Conservation (phyloP, 2,113 vertebrate species). For the Pteruthius melanotis region DNA sequence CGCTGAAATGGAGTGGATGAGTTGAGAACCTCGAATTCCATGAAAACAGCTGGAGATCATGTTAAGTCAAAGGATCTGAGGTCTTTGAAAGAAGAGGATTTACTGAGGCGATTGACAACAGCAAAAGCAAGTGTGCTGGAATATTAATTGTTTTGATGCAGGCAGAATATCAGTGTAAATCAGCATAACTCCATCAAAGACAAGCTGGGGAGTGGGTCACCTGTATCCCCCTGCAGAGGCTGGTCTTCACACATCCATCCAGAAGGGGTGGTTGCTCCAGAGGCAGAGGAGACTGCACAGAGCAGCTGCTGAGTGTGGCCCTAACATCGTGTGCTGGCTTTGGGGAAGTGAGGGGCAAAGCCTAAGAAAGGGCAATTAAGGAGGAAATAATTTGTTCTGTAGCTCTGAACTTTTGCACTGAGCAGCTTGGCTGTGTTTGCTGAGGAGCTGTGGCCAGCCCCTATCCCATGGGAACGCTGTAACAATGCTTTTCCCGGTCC, state of each 20-base stretch:
- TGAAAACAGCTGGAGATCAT: constrained; percentile 18
- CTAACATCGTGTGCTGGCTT: not conserved
- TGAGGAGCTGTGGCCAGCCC: not conserved
- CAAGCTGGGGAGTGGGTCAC: not conserved
- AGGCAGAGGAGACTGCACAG: not conserved
- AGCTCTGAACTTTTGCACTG: constrained; percentile 49
- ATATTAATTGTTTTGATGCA: constrained; percentile 26
- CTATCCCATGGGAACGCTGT: not conserved
- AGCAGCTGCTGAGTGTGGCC: rapidly evolving
- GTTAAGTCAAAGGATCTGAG: constrained; percentile 46
- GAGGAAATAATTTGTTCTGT: constrained; percentile 24
- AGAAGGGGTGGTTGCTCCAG: not conserved
- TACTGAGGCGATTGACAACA: not conserved
- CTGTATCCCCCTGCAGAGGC: not conserved
- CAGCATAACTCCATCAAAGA: not conserved
- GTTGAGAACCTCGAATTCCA: constrained; percentile 29
- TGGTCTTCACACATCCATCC: not conserved
- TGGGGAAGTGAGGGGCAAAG: not conserved
- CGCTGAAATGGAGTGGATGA: not conserved
- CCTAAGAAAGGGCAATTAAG: constrained; percentile 1
- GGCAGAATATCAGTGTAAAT: not conserved
- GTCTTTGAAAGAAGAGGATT: not conserved
- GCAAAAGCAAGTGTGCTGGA: constrained; percentile 3
- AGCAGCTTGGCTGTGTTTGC: constrained; percentile 7
- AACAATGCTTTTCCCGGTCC: constrained; percentile 49